phyloP scores from a whole-genome alignment of 2,113 vertebrate species.

The Tetrao urogallus region DNA sequence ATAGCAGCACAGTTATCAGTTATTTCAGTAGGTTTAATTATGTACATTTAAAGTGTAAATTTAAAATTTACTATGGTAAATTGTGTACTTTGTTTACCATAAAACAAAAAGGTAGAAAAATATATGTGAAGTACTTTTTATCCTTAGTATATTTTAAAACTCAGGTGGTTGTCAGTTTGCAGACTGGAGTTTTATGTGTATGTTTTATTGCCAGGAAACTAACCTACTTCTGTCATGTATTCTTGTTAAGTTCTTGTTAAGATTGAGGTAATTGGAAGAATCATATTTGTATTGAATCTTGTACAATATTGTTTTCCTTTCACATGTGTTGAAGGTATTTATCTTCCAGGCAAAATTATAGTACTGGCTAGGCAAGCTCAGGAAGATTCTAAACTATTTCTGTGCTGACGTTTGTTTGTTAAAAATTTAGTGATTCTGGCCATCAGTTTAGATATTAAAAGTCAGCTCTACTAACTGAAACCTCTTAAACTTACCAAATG shows the following conservation, averaged over 20 bases:
- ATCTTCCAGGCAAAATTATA: not conserved
- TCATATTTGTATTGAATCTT: not conserved
- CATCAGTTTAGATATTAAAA: conserved; percentile 32
- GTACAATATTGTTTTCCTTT: not conserved
- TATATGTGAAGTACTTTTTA: not conserved
- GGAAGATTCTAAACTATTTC: not conserved
- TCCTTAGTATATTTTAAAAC: not conserved
- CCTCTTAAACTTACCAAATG: conserved; percentile 10
- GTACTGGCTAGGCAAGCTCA: not conserved
- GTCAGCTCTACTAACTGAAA: not conserved
- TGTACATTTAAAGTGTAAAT: not conserved
- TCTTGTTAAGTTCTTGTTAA: not conserved
- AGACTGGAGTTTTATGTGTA: not conserved
- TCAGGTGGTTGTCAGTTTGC: not conserved
- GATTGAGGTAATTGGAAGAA: not conserved
- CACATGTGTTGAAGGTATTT: not conserved
- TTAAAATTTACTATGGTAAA: not conserved
- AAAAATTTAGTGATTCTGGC: not conserved
- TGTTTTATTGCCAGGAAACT: not conserved
- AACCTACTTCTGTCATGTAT: not conserved
- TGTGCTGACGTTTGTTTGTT: not conserved
- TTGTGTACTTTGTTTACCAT: not conserved
- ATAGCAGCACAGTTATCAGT: not conserved
- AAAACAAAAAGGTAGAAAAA: not conserved
- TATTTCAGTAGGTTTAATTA: not conserved